Evolutionary conservation across 2,888 invertebrate species (phyloP).

Genomic region (Sepioteuthis lessoniana): DNA sequence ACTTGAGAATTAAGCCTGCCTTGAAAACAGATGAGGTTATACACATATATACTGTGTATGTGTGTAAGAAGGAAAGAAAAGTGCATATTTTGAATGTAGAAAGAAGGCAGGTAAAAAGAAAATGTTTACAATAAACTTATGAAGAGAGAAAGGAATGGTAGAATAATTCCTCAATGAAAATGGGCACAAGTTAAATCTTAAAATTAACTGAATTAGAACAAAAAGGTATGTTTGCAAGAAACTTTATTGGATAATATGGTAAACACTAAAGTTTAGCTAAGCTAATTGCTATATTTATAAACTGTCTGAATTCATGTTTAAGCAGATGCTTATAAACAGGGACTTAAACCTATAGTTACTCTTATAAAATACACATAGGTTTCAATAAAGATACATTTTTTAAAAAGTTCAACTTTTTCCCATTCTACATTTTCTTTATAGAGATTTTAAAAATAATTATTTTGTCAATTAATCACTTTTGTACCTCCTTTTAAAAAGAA

Average conservation of each 20-base stretch:
- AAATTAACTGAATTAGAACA: neutral
- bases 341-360: too few relatives aligned
- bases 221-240: neutral
- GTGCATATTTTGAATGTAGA: neutral
- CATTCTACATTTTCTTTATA: neutral
- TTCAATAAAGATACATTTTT: too few relatives aligned
- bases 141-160: neutral
- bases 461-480: too few relatives aligned
- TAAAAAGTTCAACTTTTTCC: too few relatives aligned
- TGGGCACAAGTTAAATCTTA: neutral
- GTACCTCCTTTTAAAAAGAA: too few relatives aligned
- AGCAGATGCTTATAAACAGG: too few relatives aligned
- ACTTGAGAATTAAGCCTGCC: neutral
- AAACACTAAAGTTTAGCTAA: neutral
- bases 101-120: neutral
- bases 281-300: neutral
- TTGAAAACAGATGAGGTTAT: neutral
- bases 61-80: neutral
- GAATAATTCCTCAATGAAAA: neutral
- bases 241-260: neutral
- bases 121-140: neutral
- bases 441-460: too few relatives aligned
- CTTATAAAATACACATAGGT: too few relatives aligned
- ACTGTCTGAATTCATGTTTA: neutral
- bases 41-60: neutral